Base-by-base conservation (phyloP, 1,140 invertebrate species). In the Orius insidiosus region DNA sequence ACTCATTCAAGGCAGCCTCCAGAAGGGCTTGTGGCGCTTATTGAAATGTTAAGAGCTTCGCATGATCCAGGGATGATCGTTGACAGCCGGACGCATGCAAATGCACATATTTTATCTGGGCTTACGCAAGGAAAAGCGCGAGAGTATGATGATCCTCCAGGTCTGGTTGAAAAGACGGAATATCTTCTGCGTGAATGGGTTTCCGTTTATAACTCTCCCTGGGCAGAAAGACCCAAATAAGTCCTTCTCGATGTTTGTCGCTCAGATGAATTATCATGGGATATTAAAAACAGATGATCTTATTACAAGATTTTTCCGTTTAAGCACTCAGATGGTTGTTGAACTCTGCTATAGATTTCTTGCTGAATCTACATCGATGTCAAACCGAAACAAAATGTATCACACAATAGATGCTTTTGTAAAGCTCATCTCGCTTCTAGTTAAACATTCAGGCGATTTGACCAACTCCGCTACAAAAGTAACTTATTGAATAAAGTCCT, bases 231-330 rank as follows among this genome's bases (percentile, higher is more conserved):
- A 97, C 62, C 83, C 88, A 4, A 81, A 79, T 1, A 93, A 94
- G 58, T 86, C 92, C n/a, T 96, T 98, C 59, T 78, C 83, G 31
- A 65, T 85, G 41, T 95, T 97, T 64, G 88, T 97, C 0, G 31
- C 7, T 10, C 76, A 93, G 61, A 93, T 98, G 89, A 95, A 95
- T 57, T 73, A 85, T 47, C 88, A 95, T 54, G 94, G 94, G 2
- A 92, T 98, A 39, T 64, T 98, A 9, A 96, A 97, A 61, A 94
- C 89, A 0, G 96, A 99, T 57, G 94, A 99, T 60, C 71, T 94
- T 48, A 95, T 98, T 44, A 93, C 90, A 0, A 65, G 93, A 49
- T 98, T 99, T 66, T 98, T 99, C 69, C 77, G 94, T 18, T 75
- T 96, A 13, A 93, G 88, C 41, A 94, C 90, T 0, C 90, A 97